phyloP scores from a whole-genome alignment of 2,113 vertebrate species.

The Cygnus buccinator region DNA sequence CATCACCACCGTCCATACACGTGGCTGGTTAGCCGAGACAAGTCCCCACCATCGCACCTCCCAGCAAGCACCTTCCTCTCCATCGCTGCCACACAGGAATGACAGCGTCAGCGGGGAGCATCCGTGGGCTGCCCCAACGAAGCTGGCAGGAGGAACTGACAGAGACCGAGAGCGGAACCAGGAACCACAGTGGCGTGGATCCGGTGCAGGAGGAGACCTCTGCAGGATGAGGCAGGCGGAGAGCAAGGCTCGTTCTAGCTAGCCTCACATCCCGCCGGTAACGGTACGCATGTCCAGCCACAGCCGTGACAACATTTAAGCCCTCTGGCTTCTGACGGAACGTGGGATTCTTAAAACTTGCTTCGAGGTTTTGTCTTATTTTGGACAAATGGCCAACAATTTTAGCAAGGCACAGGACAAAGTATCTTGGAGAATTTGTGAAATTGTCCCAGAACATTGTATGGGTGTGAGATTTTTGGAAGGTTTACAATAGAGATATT shows the following conservation, averaged over 20 bases:
- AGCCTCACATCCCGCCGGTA: accelerated
- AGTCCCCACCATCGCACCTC: accelerated
- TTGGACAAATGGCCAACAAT: neutral
- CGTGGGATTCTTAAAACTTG: neutral
- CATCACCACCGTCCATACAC: accelerated
- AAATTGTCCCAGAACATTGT: neutral
- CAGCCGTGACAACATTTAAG: neutral
- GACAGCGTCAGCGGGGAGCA: neutral
- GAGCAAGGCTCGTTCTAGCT: neutral
- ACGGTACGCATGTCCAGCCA: accelerated
- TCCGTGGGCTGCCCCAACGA: accelerated
- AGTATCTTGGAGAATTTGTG: neutral
- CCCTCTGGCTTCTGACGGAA: neutral
- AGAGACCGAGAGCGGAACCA: neutral
- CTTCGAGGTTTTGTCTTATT: neutral
- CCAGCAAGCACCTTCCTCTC: neutral
- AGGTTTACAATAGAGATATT: neutral
- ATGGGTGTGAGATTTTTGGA: neutral
- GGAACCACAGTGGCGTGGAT: neutral
- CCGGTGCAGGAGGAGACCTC: accelerated
- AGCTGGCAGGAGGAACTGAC: neutral
- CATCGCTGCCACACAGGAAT: neutral
- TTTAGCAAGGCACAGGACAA: neutral
- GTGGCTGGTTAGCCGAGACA: neutral
- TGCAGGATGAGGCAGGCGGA: accelerated